A percentile compares a stretch with the other conserved stretches of the same genome.
These are phyloP conservation scores for Cromileptes altivelis DNA, from an alignment of 2,113 vertebrate genomes.

Conservation along the genomic window DNA sequence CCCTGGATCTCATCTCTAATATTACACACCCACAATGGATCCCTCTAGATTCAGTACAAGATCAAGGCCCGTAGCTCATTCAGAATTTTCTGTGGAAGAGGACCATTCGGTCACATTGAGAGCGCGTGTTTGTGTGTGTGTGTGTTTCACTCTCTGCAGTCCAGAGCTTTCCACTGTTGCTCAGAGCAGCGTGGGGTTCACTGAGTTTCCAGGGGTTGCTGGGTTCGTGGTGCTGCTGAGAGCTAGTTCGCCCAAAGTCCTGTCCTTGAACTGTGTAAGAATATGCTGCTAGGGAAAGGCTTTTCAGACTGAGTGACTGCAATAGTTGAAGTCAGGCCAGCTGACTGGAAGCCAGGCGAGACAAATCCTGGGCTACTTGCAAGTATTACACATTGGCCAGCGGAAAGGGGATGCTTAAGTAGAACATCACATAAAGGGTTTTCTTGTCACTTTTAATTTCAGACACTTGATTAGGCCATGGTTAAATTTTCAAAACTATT, in stretches of 20 bases:
- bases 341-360: slow-evolving; percentile 76
- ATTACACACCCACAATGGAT: slow-evolving; percentile 65
- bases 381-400: slow-evolving; percentile 61
- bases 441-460: slow-evolving; percentile 60
- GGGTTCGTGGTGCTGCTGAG: slow-evolving; percentile 77
- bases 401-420: slow-evolving; percentile 49
- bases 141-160: slow-evolving; percentile 47
- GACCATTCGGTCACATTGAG: slow-evolving; percentile 52
- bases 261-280: slow-evolving; percentile 83
- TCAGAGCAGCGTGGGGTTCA: slow-evolving; percentile 74
- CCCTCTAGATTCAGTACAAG: slow-evolving; percentile 50
- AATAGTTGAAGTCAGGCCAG: slow-evolving; percentile 78
- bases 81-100: slow-evolving; percentile 51
- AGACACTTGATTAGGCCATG: neutral
- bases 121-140: slow-evolving; percentile 25
- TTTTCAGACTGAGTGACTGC: slow-evolving; percentile 80
- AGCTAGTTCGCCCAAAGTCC: slow-evolving; percentile 77
- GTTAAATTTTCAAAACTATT: slow-evolving; percentile 35
- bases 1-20: slow-evolving; percentile 63
- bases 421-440: slow-evolving; percentile 44
- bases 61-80: slow-evolving; percentile 52
- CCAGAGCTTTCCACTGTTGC: slow-evolving; percentile 74
- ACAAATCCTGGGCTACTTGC: slow-evolving; percentile 71
- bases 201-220: slow-evolving; percentile 80
- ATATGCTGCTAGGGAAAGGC: slow-evolving; percentile 74